phyloP scores from a whole-genome alignment of 2,113 vertebrate species.

The Odocoileus virginianus region DNA sequence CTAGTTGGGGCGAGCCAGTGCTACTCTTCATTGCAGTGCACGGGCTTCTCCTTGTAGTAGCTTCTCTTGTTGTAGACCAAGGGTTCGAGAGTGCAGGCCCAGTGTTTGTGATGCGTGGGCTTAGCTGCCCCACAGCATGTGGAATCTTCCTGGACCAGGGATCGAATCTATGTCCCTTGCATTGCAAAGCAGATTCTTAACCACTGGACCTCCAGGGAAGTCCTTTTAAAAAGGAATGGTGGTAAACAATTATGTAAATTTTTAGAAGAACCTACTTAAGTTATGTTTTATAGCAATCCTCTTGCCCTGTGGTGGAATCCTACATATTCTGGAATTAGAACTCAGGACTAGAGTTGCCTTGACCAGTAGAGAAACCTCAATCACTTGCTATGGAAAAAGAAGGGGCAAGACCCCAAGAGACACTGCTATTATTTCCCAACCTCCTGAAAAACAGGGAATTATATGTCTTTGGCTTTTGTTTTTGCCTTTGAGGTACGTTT shows the following conservation, averaged over 20 bases:
- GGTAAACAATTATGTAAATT: background rate
- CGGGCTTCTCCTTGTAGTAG: background rate
- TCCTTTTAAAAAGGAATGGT: background rate
- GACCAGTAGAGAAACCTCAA: background rate
- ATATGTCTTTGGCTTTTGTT: background rate
- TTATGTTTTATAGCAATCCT: background rate
- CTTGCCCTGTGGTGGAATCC: background rate
- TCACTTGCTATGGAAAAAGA: background rate
- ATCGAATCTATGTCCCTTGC: background rate
- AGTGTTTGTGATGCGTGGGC: background rate
- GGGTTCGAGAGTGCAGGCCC: background rate
- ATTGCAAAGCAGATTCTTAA: background rate
- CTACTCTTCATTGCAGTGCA: background rate
- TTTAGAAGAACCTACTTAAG: background rate
- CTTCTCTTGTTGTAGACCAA: background rate
- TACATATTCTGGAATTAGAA: background rate
- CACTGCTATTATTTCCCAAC: background rate
- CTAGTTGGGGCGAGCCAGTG: background rate
- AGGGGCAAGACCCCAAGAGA: background rate
- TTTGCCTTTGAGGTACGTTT: background rate
- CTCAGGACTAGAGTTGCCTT: background rate
- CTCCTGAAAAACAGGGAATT: background rate
- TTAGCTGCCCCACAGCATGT: background rate
- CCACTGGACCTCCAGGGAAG: background rate
- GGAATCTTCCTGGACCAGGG: background rate